Conservation (phyloP, 2,113 vertebrate species). For the Struthidea cinerea region DNA sequence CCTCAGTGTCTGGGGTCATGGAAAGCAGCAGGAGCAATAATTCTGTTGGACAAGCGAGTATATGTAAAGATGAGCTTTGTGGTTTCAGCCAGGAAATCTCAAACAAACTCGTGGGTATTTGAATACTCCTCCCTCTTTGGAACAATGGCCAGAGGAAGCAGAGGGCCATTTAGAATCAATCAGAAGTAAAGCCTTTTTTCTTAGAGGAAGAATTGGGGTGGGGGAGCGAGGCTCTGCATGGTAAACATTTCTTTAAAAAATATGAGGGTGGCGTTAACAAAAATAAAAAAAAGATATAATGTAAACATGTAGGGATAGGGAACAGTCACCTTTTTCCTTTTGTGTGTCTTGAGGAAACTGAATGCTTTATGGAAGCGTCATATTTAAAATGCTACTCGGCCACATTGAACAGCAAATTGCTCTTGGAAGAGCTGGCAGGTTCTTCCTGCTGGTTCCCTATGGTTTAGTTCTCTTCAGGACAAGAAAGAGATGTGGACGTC, state of each 20-base stretch:
- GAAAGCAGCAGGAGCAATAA: constrained; percentile 4
- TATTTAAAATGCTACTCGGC: background rate
- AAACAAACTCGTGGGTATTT: background rate
- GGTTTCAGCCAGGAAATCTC: constrained; percentile 38
- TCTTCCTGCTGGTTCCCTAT: background rate
- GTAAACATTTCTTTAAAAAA: constrained; percentile 6
- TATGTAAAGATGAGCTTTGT: constrained; percentile 31
- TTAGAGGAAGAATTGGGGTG: constrained; percentile 37
- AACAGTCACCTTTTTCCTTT: background rate
- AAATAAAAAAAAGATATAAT: background rate
- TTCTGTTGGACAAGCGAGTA: background rate
- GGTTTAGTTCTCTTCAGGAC: background rate
- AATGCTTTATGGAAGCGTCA: background rate
- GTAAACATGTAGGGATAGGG: background rate
- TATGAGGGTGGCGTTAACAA: background rate
- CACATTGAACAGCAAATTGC: background rate
- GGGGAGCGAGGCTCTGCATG: background rate
- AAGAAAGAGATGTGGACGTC: background rate
- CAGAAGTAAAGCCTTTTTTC: constrained; percentile 22
- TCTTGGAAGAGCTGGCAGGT: background rate
- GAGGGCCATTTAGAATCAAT: constrained; percentile 39
- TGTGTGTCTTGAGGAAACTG: background rate
- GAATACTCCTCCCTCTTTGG: constrained; percentile 41
- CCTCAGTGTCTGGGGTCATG: background rate
- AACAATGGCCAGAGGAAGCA: constrained; percentile 45